These are phyloP conservation scores for Poicephalus gulielmi DNA, from an alignment of 2,113 vertebrate species.

Conservation along the genomic window DNA sequence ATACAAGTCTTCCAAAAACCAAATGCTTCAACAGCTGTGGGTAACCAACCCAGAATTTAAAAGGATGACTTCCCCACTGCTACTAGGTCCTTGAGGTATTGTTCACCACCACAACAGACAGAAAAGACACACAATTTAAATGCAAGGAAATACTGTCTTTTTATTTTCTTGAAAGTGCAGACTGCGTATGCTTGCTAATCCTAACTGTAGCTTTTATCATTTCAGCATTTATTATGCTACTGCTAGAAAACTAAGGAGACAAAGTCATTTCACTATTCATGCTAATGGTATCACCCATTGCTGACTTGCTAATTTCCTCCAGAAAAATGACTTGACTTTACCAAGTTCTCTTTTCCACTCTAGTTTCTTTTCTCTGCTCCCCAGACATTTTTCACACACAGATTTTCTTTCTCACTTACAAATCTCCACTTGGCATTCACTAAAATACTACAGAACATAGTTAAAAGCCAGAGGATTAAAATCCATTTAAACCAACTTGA, in stretches of 20 bases:
- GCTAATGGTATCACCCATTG: not conserved
- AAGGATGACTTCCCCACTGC: not conserved
- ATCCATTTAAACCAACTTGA: not conserved
- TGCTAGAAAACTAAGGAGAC: not conserved
- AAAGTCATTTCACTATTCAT: not conserved
- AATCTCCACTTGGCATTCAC: not conserved
- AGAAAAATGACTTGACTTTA: not conserved
- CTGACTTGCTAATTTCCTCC: not conserved
- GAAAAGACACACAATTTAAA: not conserved
- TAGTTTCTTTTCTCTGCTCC: not conserved
- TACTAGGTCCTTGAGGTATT: not conserved
- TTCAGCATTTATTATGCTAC: not conserved
- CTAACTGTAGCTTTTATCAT: not conserved
- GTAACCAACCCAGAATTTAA: not conserved
- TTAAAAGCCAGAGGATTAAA: not conserved
- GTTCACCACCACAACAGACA: not conserved
- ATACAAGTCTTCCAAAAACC: not conserved
- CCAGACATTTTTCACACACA: not conserved
- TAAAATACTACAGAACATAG: not conserved
- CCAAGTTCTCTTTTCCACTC: not conserved
- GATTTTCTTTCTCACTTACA: not conserved
- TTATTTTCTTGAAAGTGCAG: not conserved
- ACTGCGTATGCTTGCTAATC: not conserved
- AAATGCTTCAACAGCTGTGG: not conserved
- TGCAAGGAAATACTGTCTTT: not conserved